Percentiles rank a stretch among this genome's conserved stretches.
Evolutionary conservation across 2,888 invertebrate genomes (phyloP).

Genomic region (Heliothis peltigera): DNA sequence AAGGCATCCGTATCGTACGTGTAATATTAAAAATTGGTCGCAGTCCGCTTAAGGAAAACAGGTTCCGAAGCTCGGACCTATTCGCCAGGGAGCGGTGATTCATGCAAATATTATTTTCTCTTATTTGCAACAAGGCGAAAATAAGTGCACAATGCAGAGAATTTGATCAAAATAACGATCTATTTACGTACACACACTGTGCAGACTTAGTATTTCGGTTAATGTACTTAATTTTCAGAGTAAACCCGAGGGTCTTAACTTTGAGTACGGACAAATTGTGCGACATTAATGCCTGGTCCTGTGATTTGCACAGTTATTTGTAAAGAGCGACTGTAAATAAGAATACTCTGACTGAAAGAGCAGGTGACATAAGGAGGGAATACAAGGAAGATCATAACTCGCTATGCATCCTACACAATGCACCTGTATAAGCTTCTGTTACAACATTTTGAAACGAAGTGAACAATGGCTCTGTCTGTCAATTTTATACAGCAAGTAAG

Average conservation of each 20-base stretch:
- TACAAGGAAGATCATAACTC: not conserved
- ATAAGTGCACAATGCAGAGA: slow-evolving; percentile 62
- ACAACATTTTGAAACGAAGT: slow-evolving; percentile 11
- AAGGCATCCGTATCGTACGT: slow-evolving; percentile 40
- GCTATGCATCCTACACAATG: not conserved
- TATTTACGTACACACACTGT: slow-evolving; percentile 67
- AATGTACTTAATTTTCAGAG: slow-evolving; percentile 54
- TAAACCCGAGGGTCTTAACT: slow-evolving; percentile 45
- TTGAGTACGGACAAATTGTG: slow-evolving; percentile 33
- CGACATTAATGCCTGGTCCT: slow-evolving; percentile 9
- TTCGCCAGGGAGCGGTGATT: slow-evolving; percentile 58
- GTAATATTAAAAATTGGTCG: slow-evolving; percentile 51
- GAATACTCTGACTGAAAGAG: not conserved
- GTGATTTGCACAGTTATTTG: not conserved
- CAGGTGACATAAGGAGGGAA: not conserved
- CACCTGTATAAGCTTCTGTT: slow-evolving; percentile 29
- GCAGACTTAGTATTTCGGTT: slow-evolving; percentile 58
- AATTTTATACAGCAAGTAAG: not conserved
- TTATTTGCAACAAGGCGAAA: slow-evolving; percentile 59
- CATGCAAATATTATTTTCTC: slow-evolving; percentile 65
- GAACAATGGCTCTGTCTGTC: slow-evolving; percentile 19
- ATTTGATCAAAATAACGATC: slow-evolving; percentile 65
- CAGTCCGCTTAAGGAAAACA: slow-evolving; percentile 57
- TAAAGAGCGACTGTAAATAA: not conserved
- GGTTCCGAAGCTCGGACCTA: slow-evolving; percentile 47